A percentile compares a stretch with the other conserved stretches of the same genome.
Conservation (phyloP, 2,113 vertebrate species). For the Merops nubicus region DNA sequence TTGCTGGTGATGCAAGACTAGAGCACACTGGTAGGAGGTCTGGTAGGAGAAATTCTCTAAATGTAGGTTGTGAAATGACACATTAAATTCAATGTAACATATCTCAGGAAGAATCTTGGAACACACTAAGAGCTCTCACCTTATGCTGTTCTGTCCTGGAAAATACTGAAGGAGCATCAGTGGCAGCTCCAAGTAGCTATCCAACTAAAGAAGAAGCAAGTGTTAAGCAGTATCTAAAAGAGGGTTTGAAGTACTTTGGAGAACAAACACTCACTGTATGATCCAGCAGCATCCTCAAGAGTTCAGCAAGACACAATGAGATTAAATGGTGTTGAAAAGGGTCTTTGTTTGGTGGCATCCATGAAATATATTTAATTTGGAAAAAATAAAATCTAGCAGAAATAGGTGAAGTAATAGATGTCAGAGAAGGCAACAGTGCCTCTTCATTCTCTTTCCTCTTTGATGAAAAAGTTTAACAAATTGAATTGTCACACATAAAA, state of each 20-base stretch:
- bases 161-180: neutral
- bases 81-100: neutral
- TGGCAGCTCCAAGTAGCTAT: neutral
- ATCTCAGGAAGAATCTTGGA: neutral
- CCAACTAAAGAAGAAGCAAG: neutral
- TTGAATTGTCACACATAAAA: conserved; percentile 6
- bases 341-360: neutral
- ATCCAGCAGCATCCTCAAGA: neutral
- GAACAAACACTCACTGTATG: neutral
- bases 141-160: neutral
- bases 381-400: neutral
- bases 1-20: neutral
- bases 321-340: neutral
- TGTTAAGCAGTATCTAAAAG: neutral
- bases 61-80: neutral
- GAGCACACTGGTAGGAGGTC: neutral
- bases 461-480: neutral
- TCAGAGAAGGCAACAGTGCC: neutral
- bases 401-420: neutral
- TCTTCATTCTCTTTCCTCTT: neutral
- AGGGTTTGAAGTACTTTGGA: neutral
- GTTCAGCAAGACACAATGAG: neutral
- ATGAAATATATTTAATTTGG: neutral
- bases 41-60: neutral
- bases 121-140: neutral